Evolutionary conservation across 2,113 vertebrate genomes (phyloP).

Genomic region (Canis aureus): DNA sequence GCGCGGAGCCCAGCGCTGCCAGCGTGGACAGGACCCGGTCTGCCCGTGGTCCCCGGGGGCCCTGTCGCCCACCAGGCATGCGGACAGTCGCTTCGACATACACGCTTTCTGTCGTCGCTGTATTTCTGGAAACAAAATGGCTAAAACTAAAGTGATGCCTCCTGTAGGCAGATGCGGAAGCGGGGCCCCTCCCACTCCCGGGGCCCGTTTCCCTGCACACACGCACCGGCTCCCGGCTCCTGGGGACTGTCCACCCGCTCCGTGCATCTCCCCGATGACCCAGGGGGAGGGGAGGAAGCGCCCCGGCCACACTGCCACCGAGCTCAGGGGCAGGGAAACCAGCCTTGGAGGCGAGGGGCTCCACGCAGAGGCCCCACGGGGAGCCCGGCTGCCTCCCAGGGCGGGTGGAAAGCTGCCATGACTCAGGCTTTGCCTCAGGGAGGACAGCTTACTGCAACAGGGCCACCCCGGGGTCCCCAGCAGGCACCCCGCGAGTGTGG

Average conservation of each 20-base stretch:
- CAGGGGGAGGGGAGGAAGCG: no score
- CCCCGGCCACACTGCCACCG: background rate
- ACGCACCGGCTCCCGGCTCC: fast-evolving
- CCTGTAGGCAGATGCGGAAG: background rate
- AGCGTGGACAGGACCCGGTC: background rate
- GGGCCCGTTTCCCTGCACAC: background rate
- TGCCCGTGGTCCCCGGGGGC: background rate
- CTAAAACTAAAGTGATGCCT: background rate
- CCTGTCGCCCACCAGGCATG: background rate
- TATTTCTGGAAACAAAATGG: background rate
- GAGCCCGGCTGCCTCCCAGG: background rate
- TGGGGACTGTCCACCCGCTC: background rate
- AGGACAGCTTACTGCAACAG: slow-evolving; percentile 26
- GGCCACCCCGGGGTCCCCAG: background rate
- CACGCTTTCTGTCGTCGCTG: background rate
- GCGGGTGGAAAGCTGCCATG: slow-evolving; percentile 14
- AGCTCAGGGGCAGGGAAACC: fast-evolving
- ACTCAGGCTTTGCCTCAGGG: background rate
- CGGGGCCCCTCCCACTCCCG: background rate
- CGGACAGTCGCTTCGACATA: background rate
- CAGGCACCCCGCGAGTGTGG: slow-evolving; percentile 32
- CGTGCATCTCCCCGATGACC: fast-evolving
- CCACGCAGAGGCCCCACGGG: background rate
- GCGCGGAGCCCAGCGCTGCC: no score
- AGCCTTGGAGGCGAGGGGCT: fast-evolving